Base-by-base conservation (phyloP, 1,140 invertebrate genomes). In the Dreissena polymorpha region DNA sequence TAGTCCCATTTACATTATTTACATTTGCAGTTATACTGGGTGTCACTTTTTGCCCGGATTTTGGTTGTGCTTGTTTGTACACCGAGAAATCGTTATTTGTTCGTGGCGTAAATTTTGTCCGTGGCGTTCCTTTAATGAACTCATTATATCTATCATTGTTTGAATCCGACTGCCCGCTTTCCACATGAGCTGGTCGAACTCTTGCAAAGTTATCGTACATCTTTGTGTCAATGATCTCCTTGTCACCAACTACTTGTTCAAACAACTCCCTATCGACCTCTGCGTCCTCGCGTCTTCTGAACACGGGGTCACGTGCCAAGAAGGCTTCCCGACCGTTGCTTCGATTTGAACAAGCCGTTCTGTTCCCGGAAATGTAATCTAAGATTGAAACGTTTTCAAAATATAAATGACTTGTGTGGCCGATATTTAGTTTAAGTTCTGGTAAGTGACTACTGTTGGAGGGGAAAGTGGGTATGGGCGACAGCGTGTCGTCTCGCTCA, bases 151-250 rank as follows among this genome's bases (percentile, higher is more conserved):
- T 27, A 3, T 82, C 71, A 29, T 18, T 55, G 55, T 82, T 74
- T 0, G 79, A 82, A 25, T 73, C 69, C 1, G 70, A 73, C 60
- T 80, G 78, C 2, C 21, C 14, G 49, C 49, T 51, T 29, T 82
- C 57, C 57, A 10, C 39, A 39, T 39, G n/a, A n/a, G 51, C 75
- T 60, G 81, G 81, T 21, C 81, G 23, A 7, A 53, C 57, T 7
- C 81, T 57, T n/a, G 72, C 81, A 71, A 83, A 83, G n/a, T 65
- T 83, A n/a, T 70, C 81, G 53, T 83, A 83, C 18, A 65, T 77
- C 27, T 10, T 64, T 12, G 60, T 60, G 27, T 83, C 73, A 50
- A 83, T 71, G 8, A 83, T 39, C 60, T 83, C 81, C 69, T 77
- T 76, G 29, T 83, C 73, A 10, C 76, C 76, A 16, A 77, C 81